Evolutionary conservation across 2,888 invertebrate species (phyloP).

Genomic region (Autographa pulchrina): DNA sequence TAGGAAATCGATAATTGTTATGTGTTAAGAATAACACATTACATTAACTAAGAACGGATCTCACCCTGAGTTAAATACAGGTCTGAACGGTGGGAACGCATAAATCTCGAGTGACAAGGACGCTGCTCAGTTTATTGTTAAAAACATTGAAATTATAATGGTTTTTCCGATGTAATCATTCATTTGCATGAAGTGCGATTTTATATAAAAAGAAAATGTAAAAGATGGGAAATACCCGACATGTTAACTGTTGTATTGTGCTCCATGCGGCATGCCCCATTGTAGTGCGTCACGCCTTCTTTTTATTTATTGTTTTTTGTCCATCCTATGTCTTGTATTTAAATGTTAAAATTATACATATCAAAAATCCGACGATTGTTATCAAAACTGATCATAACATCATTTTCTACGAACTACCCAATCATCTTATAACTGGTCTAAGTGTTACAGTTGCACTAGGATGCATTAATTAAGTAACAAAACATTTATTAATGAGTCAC

Average conservation of each 20-base stretch:
- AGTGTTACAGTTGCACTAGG: neutral
- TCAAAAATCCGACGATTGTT: neutral
- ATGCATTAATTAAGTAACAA: constrained; percentile 16
- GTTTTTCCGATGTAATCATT: constrained; percentile 69
- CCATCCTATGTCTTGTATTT: neutral
- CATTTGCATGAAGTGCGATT: constrained; percentile 64
- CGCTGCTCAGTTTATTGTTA: constrained; percentile 68
- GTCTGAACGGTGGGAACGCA: constrained; percentile 80
- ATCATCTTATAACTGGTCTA: neutral
- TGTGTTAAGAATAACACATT: constrained; percentile 73
- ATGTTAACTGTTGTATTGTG: constrained; percentile 30
- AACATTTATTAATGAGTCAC: constrained; percentile 50
- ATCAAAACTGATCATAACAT: neutral
- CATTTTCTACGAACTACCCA: neutral
- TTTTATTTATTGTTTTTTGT: neutral
- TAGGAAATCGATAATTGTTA: constrained; percentile 73
- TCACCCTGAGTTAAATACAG: constrained; percentile 51
- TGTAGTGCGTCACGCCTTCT: constrained; percentile 33
- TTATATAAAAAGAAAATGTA: constrained; percentile 39
- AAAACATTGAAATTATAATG: constrained; percentile 64
- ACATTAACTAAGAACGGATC: constrained; percentile 55
- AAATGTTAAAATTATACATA: neutral
- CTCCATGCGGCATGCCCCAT: constrained; percentile 24
- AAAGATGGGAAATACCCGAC: constrained; percentile 56
- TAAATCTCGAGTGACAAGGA: constrained; percentile 82